Evolutionary conservation across 1,140 invertebrate species (phyloP).

Genomic region (Pemphigus obesinymphae): DNA sequence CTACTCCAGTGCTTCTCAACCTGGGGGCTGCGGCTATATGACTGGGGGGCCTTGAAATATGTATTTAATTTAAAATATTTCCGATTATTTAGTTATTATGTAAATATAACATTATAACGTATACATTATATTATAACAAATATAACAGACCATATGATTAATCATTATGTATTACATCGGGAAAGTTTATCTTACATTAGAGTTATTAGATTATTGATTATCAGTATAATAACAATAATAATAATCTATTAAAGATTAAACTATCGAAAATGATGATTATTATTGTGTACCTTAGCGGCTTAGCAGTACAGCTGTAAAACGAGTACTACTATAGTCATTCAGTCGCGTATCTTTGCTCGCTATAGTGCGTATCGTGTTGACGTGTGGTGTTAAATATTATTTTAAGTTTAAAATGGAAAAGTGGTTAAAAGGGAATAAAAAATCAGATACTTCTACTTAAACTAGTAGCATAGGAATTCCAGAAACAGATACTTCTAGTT

Average conservation of each 20-base stretch:
- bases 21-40: neutral
- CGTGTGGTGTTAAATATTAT: constrained; percentile 10
- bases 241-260: too few relatives aligned
- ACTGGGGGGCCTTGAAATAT: neutral
- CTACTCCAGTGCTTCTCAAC: too few relatives aligned
- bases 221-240: neutral
- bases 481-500: neutral
- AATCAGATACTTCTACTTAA: neutral
- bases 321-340: too few relatives aligned
- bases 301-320: too few relatives aligned
- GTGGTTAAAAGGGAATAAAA: neutral
- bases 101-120: neutral
- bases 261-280: too few relatives aligned
- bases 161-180: neutral
- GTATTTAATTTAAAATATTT: too few relatives aligned
- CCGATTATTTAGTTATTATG: too few relatives aligned
- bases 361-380: neutral
- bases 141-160: neutral
- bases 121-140: neutral
- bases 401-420: neutral
- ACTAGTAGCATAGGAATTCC: neutral
- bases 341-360: neutral
- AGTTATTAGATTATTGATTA: neutral
- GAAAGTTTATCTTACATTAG: constrained; percentile 17
- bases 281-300: too few relatives aligned